Percentiles rank a stretch among this genome's conserved stretches.
Evolutionary conservation across 2,113 vertebrate species (phyloP).

Genomic region (Phylloscopus trochilus): DNA sequence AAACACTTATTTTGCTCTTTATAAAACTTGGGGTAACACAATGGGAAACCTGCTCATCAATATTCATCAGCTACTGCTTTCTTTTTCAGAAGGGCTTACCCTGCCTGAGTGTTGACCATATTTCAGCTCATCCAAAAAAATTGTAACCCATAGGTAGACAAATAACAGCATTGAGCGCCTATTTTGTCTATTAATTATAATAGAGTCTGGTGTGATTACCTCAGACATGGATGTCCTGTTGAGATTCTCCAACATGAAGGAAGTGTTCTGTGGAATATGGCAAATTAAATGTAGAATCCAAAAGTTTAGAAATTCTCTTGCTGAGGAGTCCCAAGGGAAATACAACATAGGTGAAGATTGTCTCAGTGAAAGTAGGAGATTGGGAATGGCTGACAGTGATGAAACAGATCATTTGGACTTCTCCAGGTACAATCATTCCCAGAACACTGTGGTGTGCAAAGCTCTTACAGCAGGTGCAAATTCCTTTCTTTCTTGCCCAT

Average conservation of each 20-base stretch:
- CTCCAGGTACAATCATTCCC: background rate
- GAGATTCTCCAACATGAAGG: background rate
- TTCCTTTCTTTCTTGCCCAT: background rate
- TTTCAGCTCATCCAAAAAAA: background rate
- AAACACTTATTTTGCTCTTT: background rate
- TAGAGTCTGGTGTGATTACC: background rate
- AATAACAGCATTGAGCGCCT: background rate
- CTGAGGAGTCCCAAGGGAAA: background rate
- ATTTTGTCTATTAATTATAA: background rate
- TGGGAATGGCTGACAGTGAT: background rate
- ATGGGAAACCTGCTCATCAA: background rate
- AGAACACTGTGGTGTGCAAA: background rate
- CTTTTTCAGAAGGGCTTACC: background rate
- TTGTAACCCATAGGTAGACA: background rate
- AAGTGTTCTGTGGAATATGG: background rate
- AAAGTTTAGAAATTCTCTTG: background rate
- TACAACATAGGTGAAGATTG: background rate
- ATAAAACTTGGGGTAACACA: background rate
- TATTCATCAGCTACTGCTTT: background rate
- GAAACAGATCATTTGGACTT: background rate
- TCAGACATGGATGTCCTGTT: background rate
- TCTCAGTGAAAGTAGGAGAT: background rate
- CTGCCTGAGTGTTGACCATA: background rate
- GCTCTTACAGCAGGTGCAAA: background rate
- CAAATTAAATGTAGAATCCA: background rate